phyloP scores from a whole-genome alignment of 1,140 invertebrate species.

The Ptiloglossa arizonensis region DNA sequence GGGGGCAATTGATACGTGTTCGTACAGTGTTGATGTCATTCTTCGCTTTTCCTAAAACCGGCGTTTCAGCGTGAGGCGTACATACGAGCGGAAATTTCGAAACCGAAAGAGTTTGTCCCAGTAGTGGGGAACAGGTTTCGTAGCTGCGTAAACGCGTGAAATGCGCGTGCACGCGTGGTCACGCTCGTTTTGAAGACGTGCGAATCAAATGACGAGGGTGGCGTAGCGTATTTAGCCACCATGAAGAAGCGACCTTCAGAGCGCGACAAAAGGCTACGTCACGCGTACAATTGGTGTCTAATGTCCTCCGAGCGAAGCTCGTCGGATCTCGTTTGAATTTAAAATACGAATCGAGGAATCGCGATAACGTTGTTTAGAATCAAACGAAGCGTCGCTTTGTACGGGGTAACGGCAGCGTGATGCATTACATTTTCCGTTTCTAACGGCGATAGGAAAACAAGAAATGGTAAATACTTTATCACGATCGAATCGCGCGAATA shows the following conservation, averaged over 20 bases:
- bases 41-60: neutral
- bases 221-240: slow-evolving; percentile 25
- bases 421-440: neutral
- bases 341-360: too few species aligned
- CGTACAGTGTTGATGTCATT: neutral
- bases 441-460: neutral
- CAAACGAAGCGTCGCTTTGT: neutral
- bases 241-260: slow-evolving; percentile 44
- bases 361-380: too few species aligned
- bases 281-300: slow-evolving; percentile 46
- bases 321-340: neutral
- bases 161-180: slow-evolving; percentile 32
- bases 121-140: slow-evolving; percentile 36
- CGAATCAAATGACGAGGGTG: slow-evolving; percentile 47
- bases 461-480: neutral
- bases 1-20: neutral
- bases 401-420: neutral
- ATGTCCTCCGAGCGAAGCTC: slow-evolving; percentile 9
- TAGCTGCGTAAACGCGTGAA: slow-evolving; percentile 17
- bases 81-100: slow-evolving; percentile 44
- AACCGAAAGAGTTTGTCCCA: slow-evolving; percentile 28
- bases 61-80: neutral
- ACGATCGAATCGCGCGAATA: neutral
- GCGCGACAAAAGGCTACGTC: slow-evolving; percentile 47
- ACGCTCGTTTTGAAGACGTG: slow-evolving; percentile 45